Evolutionary conservation across 2,888 invertebrate genomes (phyloP), one percentile per base, ranked within the genome.

Genomic region (Lottia scabra): DNA sequence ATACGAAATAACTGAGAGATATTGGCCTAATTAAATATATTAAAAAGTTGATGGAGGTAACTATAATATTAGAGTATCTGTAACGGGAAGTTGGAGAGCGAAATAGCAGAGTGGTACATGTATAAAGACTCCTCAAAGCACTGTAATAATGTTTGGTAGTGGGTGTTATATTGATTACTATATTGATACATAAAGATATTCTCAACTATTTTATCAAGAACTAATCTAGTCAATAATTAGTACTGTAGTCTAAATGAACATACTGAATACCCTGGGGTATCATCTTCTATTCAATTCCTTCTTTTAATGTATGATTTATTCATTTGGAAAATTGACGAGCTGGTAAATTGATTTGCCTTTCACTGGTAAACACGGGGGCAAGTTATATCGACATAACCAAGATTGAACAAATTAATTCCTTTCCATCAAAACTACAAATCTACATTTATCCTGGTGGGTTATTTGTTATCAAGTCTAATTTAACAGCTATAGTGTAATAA

Each of bases 261-360:
- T 56, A 19, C 19, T 23, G 19, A 56, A 56, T 56, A 23, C 56
- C 56, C 56, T 13, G 23, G 19, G 56, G 56, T 13, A 56, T 23
- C 23, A 19, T 56, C 19, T 56, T 23, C 23, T 56, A 56, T 23
- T 23, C 56, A 56, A 23, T 23, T 23, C 19, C 56, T 56, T 23
- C 23, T 56, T 56, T 23, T 56, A 23, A 56, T 23, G 23, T 13
- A 56, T 56, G 56, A 56, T 56, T 56, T 56, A 56, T 56, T 56
- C 56, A 56, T 56, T 56, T 23, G 56, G 56, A 56, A 56, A 56
- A 56, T 56, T 56, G 56, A 56, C 56, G 56, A 56, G 56, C 56
- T 56, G 19, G 56, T 56, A 56, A 56, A 56, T 56, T 56, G 56
- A 56, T 56, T 56, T 56, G 56, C 56, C 56, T 56, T 38, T 56